These are phyloP conservation scores for Stenichneumon culpator DNA, from an alignment of 2,888 invertebrate species.

Conservation along the genomic window DNA sequence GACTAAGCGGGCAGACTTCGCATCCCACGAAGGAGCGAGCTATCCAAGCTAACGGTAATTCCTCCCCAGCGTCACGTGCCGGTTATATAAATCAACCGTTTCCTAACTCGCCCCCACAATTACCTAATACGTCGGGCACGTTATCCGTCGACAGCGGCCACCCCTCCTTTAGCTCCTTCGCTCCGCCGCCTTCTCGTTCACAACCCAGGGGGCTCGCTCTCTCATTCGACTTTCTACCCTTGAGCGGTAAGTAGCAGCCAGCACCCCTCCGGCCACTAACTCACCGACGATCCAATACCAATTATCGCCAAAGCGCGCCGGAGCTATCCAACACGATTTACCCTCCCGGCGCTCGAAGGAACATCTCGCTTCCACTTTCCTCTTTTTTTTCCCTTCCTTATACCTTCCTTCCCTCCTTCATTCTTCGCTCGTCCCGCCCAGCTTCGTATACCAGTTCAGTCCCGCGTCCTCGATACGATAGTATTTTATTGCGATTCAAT, in stretches of 20 bases:
- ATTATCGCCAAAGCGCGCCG: constrained; percentile 72
- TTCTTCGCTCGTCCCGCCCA: not conserved
- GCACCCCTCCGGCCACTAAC: constrained; percentile 72
- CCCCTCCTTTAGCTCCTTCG: constrained; percentile 60
- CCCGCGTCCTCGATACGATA: not conserved
- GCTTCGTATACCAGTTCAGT: not conserved
- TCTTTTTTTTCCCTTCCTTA: not conserved
- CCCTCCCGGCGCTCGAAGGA: constrained; percentile 39
- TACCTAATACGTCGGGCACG: constrained; percentile 81
- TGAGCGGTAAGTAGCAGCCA: constrained; percentile 41
- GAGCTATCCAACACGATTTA: constrained; percentile 63
- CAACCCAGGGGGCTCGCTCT: constrained; percentile 29
- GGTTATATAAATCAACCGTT: constrained; percentile 82
- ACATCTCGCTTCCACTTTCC: constrained; percentile 26
- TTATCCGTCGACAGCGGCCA: constrained; percentile 75
- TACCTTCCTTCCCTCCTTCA: constrained; percentile 3
- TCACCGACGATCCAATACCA: constrained; percentile 75
- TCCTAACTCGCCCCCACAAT: constrained; percentile 78
- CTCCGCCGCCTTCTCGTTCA: constrained; percentile 52
- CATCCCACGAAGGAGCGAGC: constrained; percentile 48
- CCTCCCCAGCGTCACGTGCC: constrained; percentile 81
- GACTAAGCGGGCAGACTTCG: constrained; percentile 42
- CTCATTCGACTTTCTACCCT: constrained; percentile 58
- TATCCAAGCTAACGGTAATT: constrained; percentile 81
- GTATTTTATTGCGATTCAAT: not conserved